Evolutionary conservation across 2,888 invertebrate species (phyloP).

Genomic region (Cryptops parisi): DNA sequence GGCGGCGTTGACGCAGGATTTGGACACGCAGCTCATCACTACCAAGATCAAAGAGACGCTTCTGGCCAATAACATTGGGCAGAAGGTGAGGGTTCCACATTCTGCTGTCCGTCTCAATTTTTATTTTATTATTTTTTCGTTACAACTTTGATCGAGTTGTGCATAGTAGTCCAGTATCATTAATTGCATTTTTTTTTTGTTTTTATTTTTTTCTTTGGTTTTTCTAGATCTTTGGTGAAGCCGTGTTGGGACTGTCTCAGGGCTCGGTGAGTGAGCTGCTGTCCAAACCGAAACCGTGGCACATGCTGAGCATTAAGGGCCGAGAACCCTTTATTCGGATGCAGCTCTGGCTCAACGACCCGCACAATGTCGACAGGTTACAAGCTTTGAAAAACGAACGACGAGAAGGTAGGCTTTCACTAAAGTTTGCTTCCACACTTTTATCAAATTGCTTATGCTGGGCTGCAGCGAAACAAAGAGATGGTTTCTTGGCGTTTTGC

Average conservation of each 20-base stretch:
- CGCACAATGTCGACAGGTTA: constrained; percentile 83
- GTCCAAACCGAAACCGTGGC: constrained; percentile 98
- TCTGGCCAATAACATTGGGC: constrained; percentile 92
- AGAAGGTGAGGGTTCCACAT: constrained; percentile 48
- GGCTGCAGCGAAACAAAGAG: no score
- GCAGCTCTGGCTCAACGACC: constrained; percentile 93
- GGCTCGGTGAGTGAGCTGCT: constrained; percentile 93
- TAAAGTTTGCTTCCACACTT: no score
- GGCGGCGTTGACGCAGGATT: constrained; percentile 88
- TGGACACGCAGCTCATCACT: constrained; percentile 91
- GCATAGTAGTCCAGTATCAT: not conserved
- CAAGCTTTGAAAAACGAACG: constrained; percentile 78
- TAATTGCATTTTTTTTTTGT: not conserved
- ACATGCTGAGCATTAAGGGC: constrained; percentile 95
- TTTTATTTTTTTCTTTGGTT: constrained; percentile 13
- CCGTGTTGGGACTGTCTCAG: constrained; percentile 88
- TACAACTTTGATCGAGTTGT: not conserved
- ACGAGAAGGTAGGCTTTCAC: constrained; percentile 44
- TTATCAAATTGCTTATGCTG: no score
- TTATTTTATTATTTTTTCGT: constrained; percentile 7
- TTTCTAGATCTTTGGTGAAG: constrained; percentile 81
- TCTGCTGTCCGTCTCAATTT: no score
- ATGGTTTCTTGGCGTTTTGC: no score
- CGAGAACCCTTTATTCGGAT: constrained; percentile 90
- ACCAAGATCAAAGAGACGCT: constrained; percentile 94